These are phyloP conservation scores for Drosophila kuntzei DNA, from an alignment of 2,888 invertebrate genomes.

Conservation along the genomic window DNA sequence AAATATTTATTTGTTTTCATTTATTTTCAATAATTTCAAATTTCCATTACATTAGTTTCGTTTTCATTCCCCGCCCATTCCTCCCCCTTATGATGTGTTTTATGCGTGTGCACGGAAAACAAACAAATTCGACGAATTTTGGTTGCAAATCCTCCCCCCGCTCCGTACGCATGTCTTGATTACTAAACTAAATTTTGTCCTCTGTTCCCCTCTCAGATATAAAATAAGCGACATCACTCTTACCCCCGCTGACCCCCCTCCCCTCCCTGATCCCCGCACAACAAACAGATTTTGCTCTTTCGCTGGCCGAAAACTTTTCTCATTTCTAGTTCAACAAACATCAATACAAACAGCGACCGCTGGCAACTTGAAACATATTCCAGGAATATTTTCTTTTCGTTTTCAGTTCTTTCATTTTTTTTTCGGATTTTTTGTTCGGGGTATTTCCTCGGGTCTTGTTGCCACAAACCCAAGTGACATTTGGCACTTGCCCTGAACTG, in stretches of 20 bases:
- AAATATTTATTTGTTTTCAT: constrained; percentile 81
- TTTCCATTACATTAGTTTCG: constrained; percentile 82
- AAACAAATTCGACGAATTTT: constrained; percentile 70
- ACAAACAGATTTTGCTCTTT: constrained; percentile 33
- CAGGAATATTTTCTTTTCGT: constrained; percentile 24
- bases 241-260: constrained; percentile 2
- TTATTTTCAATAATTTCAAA: constrained; percentile 83
- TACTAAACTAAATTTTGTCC: constrained; percentile 75
- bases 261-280: neutral
- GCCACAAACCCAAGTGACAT: constrained; percentile 70
- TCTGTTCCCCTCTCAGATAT: constrained; percentile 34
- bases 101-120: constrained; percentile 79
- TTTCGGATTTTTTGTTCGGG: constrained; percentile 23
- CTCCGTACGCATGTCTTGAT: constrained; percentile 58
- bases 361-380: constrained; percentile 59
- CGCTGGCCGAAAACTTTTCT: constrained; percentile 75
- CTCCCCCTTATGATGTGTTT: constrained; percentile 58
- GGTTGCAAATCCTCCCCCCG: neutral
- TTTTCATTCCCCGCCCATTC: constrained; percentile 18
- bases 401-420: constrained; percentile 22
- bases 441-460: constrained; percentile 19
- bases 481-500: constrained; percentile 72
- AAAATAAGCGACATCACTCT: constrained; percentile 64
- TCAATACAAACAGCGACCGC: constrained; percentile 70
- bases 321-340: constrained; percentile 79